A percentile compares a stretch with the other conserved stretches of the same genome.
Evolutionary conservation across 1,140 invertebrate species (phyloP).

Genomic region (Lamellibrachia luymesi): DNA sequence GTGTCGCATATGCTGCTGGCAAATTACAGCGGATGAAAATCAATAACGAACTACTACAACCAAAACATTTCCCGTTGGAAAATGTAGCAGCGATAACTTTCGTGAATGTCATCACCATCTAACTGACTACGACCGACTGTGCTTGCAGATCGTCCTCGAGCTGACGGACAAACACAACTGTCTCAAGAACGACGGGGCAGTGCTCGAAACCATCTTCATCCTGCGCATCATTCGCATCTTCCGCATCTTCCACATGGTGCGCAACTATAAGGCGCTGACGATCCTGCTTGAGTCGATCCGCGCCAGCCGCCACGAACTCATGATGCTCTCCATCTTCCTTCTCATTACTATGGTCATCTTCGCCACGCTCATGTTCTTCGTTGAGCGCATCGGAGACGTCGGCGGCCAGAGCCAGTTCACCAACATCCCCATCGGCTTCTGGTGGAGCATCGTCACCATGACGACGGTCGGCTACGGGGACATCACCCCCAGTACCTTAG

Average conservation of each 20-base stretch:
- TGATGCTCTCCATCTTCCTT: constrained; percentile 91
- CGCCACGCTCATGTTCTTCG: constrained; percentile 95
- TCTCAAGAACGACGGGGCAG: constrained; percentile 24
- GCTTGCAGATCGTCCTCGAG: constrained; percentile 19
- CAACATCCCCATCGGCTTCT: constrained; percentile 51
- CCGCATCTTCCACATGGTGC: constrained; percentile 51
- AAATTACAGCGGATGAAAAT: no score
- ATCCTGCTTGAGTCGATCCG: constrained; percentile 51
- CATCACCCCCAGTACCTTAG: constrained; percentile 60
- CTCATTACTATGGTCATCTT: constrained; percentile 96
- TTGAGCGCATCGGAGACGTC: constrained; percentile 69
- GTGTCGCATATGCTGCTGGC: no score
- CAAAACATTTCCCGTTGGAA: no score
- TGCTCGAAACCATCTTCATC: constrained; percentile 29
- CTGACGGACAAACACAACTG: constrained; percentile 18
- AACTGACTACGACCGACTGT: neutral
- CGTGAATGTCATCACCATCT: no score
- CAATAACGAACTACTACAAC: no score
- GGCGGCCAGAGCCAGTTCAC: constrained; percentile 32
- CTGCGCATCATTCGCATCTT: constrained; percentile 52
- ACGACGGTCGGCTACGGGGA: constrained; percentile 56
- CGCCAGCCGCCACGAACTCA: constrained; percentile 50
- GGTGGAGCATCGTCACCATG: constrained; percentile 47
- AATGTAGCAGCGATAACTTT: no score
- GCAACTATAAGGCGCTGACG: constrained; percentile 50